Evolutionary conservation across 2,888 invertebrate genomes (phyloP).

Genomic region (Brassicogethes aeneus): DNA sequence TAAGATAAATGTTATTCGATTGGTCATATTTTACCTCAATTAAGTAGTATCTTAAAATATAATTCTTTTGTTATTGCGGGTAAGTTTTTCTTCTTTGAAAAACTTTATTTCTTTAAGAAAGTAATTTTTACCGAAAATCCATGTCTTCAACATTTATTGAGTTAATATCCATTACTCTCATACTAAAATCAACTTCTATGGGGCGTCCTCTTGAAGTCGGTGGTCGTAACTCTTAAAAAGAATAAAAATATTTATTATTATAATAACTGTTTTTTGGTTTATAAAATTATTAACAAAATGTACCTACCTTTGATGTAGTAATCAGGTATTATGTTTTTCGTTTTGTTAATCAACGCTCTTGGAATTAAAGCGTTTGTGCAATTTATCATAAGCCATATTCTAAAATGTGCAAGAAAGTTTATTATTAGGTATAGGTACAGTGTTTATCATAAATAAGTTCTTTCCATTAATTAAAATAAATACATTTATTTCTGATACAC

Average conservation of each 20-base stretch:
- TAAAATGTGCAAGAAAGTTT: too few relatives aligned
- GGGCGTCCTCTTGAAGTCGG: constrained; percentile 64
- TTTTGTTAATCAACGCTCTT: constrained; percentile 20
- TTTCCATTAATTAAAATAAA: too few relatives aligned
- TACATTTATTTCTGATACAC: too few relatives aligned
- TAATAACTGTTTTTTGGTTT: constrained; percentile 1
- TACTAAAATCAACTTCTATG: constrained; percentile 68
- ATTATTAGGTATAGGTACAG: too few relatives aligned
- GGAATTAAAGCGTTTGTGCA: constrained; percentile 16
- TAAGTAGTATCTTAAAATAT: too few relatives aligned
- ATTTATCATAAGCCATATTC: too few relatives aligned
- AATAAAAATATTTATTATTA: background rate
- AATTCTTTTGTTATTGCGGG: too few relatives aligned
- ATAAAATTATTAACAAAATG: background rate
- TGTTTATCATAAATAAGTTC: too few relatives aligned
- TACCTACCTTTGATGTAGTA: constrained; percentile 27
- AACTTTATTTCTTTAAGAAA: too few relatives aligned
- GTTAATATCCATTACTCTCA: constrained; percentile 78
- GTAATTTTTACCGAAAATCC: constrained; percentile 69
- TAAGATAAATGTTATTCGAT: too few relatives aligned
- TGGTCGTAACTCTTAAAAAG: constrained; percentile 62
- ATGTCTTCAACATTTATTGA: constrained; percentile 83
- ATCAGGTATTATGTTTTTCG: constrained; percentile 26
- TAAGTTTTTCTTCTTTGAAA: too few relatives aligned
- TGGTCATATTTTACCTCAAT: too few relatives aligned